A percentile compares a stretch with the other conserved stretches of the same genome.
These are phyloP conservation scores for Coryphaenoides rupestris DNA, from an alignment of 2,113 vertebrate genomes.

Conservation along the genomic window DNA sequence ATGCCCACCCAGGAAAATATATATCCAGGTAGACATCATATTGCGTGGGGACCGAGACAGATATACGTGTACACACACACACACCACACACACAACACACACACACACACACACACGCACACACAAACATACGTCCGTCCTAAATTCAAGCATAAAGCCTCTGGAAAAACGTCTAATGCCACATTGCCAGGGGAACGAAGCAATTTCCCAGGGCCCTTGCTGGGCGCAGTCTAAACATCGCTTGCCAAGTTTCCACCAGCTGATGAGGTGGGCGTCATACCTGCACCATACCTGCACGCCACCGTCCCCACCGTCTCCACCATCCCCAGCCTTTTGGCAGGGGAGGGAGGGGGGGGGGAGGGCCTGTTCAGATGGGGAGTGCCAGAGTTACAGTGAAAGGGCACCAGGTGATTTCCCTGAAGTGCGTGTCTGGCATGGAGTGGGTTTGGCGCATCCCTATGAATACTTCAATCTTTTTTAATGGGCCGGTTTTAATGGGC, in stretches of 20 bases:
- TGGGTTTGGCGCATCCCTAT: constrained; percentile 56
- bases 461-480: constrained; percentile 45
- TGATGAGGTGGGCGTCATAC: constrained; percentile 41
- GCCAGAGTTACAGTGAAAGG: constrained; percentile 49
- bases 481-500: constrained; percentile 45
- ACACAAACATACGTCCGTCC: background rate
- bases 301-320: no score
- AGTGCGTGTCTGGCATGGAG: constrained; percentile 57
- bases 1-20: background rate
- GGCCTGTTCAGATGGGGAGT: constrained; percentile 28
- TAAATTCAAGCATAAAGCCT: constrained; percentile 6
- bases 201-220: constrained; percentile 25
- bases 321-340: constrained; percentile 34
- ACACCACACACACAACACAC: background rate
- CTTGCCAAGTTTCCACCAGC: constrained; percentile 49
- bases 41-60: background rate
- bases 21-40: background rate
- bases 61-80: no score
- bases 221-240: constrained; percentile 21
- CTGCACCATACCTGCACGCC: constrained; percentile 56
- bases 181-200: constrained; percentile 19
- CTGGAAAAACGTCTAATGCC: constrained; percentile 30
- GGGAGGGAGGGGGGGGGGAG: background rate
- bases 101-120: background rate
- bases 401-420: constrained; percentile 57